A percentile compares a stretch with the other conserved stretches of the same genome.
These are phyloP conservation scores for Syngnathus floridae DNA, from an alignment of 2,113 vertebrate species.

Conservation along the genomic window DNA sequence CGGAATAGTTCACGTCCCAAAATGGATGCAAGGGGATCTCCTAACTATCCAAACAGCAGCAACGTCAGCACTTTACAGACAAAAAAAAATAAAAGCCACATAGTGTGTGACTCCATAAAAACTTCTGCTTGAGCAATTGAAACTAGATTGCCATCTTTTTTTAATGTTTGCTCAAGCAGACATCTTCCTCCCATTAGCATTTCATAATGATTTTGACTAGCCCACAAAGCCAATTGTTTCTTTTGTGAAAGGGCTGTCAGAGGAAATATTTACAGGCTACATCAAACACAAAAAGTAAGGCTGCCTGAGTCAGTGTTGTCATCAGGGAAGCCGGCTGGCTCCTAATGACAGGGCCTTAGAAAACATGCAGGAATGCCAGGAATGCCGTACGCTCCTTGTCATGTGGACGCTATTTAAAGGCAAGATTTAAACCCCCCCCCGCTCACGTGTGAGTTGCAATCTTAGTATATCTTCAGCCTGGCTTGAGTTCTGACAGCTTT, in stretches of 20 bases:
- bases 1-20: too few relatives aligned
- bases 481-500: slow-evolving; percentile 44
- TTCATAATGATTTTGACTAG: slow-evolving; percentile 39
- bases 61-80: too few relatives aligned
- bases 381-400: slow-evolving; percentile 55
- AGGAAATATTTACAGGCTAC: slow-evolving; percentile 55
- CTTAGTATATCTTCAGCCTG: slow-evolving; percentile 27
- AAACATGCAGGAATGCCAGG: slow-evolving; percentile 48
- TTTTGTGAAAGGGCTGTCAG: slow-evolving; percentile 29
- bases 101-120: too few relatives aligned
- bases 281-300: slow-evolving; percentile 50
- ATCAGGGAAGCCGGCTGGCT: slow-evolving; percentile 34
- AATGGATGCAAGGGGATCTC: too few relatives aligned
- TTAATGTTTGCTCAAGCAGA: slow-evolving; percentile 1
- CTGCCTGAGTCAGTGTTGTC: slow-evolving; percentile 50
- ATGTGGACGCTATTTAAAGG: slow-evolving; percentile 51
- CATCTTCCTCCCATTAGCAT: slow-evolving; percentile 41
- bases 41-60: too few relatives aligned
- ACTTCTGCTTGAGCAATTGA: too few relatives aligned
- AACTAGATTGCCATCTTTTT: too few relatives aligned
- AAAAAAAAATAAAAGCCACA: too few relatives aligned
- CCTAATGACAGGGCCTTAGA: slow-evolving; percentile 53
- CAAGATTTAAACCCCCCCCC: slow-evolving; percentile 39
- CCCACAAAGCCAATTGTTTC: slow-evolving; percentile 29
- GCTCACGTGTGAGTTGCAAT: slow-evolving; percentile 34